Evolutionary conservation across 2,888 invertebrate species (phyloP).

Genomic region (Didymodactylos carnosus): DNA sequence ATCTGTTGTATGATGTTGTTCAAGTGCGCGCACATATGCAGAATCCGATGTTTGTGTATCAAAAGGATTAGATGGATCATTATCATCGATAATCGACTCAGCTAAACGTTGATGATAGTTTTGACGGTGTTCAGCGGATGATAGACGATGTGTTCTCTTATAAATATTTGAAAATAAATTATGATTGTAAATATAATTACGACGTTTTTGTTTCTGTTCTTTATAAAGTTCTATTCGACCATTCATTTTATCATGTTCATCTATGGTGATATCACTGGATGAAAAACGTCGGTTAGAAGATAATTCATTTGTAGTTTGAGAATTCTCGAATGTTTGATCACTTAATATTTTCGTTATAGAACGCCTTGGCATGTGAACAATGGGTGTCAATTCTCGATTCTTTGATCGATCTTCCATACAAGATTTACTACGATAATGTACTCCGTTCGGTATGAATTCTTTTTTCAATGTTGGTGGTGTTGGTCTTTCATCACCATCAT

Average conservation of each 20-base stretch:
- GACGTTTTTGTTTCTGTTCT: background rate
- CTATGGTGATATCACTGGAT: background rate
- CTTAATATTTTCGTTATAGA: background rate
- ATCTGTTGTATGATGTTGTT: too few species aligned
- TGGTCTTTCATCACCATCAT: too few species aligned
- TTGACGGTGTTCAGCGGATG: background rate
- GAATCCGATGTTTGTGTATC: too few species aligned
- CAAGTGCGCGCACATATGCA: background rate
- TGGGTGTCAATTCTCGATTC: background rate
- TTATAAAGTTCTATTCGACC: background rate
- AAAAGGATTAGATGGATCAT: too few species aligned
- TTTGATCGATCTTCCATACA: background rate
- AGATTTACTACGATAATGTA: background rate
- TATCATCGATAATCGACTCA: background rate
- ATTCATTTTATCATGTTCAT: background rate
- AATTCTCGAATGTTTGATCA: background rate
- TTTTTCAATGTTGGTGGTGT: background rate
- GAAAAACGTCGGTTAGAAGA: background rate
- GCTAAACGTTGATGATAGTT: background rate
- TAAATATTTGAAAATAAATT: background rate
- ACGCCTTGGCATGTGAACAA: background rate
- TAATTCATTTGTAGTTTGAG: background rate
- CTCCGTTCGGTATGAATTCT: background rate
- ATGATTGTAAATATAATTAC: background rate
- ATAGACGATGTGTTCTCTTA: background rate